These are phyloP conservation scores for Crocidura indochinensis DNA, from an alignment of 2,797 vertebrate genomes.

Conservation along the genomic window DNA sequence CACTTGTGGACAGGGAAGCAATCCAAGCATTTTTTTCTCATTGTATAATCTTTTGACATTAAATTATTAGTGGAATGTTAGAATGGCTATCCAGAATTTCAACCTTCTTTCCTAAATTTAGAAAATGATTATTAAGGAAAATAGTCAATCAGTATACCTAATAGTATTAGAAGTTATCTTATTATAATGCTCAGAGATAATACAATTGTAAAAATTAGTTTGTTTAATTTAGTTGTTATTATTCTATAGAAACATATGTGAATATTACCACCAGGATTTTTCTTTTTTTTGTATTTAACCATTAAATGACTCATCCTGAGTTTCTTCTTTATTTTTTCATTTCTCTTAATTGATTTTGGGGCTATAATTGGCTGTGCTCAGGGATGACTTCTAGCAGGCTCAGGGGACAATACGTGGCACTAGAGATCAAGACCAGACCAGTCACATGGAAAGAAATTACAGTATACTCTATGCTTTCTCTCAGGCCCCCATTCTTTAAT, in stretches of 20 bases:
- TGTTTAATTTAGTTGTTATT: no score
- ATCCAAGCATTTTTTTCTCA: neutral
- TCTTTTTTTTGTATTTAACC: neutral
- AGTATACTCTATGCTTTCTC: no score
- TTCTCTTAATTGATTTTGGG: no score
- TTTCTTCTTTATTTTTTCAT: no score
- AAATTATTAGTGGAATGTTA: neutral
- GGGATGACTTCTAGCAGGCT: no score
- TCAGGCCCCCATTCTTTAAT: no score
- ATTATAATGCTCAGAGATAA: neutral
- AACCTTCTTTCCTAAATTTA: neutral
- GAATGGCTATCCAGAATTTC: neutral
- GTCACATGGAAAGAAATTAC: no score
- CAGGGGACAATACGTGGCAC: no score
- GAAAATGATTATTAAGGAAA: constrained; percentile 10
- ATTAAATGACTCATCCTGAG: neutral
- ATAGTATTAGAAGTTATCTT: neutral
- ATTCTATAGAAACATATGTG: neutral
- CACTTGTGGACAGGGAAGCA: neutral
- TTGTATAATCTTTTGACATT: neutral
- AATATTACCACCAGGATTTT: neutral
- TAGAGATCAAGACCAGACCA: no score
- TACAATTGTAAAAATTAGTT: neutral
- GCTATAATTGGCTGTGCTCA: no score
- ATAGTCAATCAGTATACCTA: neutral